Evolutionary conservation across 2,113 vertebrate species (phyloP).

Genomic region (Dinomys branickii): DNA sequence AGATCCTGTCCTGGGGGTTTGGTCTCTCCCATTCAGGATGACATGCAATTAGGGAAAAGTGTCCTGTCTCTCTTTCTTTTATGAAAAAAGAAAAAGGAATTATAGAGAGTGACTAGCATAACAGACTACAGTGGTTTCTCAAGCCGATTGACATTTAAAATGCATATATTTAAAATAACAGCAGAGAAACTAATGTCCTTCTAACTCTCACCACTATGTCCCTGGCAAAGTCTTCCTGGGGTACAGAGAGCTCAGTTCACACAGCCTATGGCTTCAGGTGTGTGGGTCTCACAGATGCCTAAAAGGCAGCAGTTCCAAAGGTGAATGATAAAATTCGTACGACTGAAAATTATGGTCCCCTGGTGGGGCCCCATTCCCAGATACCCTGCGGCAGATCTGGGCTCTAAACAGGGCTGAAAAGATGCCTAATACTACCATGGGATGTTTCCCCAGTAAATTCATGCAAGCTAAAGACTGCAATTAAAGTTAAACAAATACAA

Average conservation of each 20-base stretch:
- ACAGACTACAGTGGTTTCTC: not conserved
- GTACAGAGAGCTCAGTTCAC: not conserved
- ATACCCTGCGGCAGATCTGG: not conserved
- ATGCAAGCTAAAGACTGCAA: not conserved
- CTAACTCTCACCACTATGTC: not conserved
- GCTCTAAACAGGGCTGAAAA: not conserved
- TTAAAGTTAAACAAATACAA: not conserved
- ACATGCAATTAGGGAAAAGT: not conserved
- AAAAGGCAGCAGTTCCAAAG: not conserved
- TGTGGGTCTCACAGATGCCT: not conserved
- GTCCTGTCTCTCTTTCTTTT: not conserved
- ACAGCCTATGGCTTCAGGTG: not conserved
- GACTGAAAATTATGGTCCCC: too few relatives aligned
- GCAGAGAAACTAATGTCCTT: not conserved
- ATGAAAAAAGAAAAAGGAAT: not conserved
- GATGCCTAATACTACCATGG: not conserved
- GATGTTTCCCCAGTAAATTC: not conserved
- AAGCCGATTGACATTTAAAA: not conserved
- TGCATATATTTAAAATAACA: constrained; percentile 23
- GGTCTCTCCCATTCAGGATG: not conserved
- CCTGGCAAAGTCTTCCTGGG: not conserved
- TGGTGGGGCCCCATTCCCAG: not conserved
- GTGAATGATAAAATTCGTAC: too few relatives aligned
- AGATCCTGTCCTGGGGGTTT: not conserved
- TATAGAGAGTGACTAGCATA: not conserved